Conservation (phyloP, 1,140 invertebrate genomes). For the Heliconius nattereri region DNA sequence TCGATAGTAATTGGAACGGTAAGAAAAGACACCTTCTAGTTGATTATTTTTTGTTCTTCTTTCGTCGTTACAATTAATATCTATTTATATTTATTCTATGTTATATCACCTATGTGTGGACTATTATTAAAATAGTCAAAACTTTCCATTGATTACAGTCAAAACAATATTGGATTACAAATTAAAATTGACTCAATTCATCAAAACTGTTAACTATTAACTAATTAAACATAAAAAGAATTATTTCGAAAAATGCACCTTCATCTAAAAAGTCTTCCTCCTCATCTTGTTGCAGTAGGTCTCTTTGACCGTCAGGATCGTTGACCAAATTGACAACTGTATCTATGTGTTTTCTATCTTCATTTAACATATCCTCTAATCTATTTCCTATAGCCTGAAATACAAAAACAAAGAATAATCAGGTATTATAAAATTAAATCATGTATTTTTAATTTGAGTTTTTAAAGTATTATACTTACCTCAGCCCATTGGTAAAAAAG, state of each 20-base stretch:
- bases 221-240: no score
- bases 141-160: no score
- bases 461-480: conserved; percentile 79
- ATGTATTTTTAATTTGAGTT: background rate
- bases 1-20: no score
- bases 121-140: no score
- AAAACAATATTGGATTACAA: no score
- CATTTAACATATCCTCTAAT: conserved; percentile 90
- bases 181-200: no score
- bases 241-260: conserved; percentile 80
- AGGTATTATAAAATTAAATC: background rate
- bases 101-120: no score
- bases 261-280: conserved; percentile 99
- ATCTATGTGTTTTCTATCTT: conserved; percentile 88
- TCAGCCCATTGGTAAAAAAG: conserved; percentile 99
- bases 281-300: conserved; percentile 94
- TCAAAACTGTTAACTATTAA: no score
- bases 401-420: background rate
- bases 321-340: conserved; percentile 86
- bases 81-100: no score
- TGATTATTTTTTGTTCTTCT: no score
- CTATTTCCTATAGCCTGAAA: conserved; percentile 87
- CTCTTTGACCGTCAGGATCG: conserved; percentile 92
- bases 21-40: no score
- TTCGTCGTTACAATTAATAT: no score